These are phyloP conservation scores for Graphium colonna DNA, from an alignment of 2,888 invertebrate species.

Conservation along the genomic window DNA sequence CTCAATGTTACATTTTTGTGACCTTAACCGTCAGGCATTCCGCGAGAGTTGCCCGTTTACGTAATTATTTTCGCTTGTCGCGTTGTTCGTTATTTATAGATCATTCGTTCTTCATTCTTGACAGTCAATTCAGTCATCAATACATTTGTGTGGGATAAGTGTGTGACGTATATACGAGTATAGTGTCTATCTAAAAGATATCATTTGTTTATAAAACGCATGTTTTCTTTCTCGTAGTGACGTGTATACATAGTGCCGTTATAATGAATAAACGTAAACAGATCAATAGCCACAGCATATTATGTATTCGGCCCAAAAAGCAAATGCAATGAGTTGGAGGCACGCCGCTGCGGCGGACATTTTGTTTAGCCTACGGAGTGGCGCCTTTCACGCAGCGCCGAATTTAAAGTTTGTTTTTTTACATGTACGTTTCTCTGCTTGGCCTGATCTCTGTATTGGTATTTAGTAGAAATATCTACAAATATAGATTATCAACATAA, in stretches of 20 bases:
- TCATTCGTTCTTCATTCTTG: too few relatives aligned
- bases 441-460: not conserved
- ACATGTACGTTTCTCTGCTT: conserved; percentile 22
- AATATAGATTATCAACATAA: too few relatives aligned
- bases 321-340: conserved; percentile 9
- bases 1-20: conserved; percentile 78
- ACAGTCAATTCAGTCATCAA: too few relatives aligned
- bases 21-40: conserved; percentile 70
- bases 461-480: too few relatives aligned
- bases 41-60: conserved; percentile 57
- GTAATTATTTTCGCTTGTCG: conserved; percentile 31
- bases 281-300: conserved; percentile 3
- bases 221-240: too few relatives aligned
- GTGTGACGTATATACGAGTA: not conserved
- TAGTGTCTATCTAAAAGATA: not conserved
- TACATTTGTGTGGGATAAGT: too few relatives aligned
- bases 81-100: conserved; percentile 12
- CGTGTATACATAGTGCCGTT: not conserved
- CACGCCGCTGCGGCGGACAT: conserved; percentile 21
- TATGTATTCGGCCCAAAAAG: conserved; percentile 15
- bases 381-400: conserved; percentile 18
- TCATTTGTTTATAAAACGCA: not conserved
- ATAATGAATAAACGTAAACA: too few relatives aligned
- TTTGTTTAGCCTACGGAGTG: conserved; percentile 17
- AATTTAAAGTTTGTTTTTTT: conserved; percentile 17